Conservation (phyloP, 2,113 vertebrate species). For the Apeltes quadracus region DNA sequence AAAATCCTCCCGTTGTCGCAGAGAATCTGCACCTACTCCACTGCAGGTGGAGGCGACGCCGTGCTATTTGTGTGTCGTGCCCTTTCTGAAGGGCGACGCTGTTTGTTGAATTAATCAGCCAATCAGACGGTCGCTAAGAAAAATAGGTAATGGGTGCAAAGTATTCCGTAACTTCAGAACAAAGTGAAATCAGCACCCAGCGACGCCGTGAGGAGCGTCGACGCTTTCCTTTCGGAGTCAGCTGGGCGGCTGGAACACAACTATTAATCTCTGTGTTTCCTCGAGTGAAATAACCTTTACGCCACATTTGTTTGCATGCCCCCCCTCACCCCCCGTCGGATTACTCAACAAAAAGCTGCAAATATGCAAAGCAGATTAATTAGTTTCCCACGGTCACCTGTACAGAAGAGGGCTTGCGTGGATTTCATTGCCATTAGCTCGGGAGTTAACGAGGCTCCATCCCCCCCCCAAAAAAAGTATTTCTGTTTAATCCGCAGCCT, state of each 20-base stretch:
- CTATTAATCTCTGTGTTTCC: constrained; percentile 16
- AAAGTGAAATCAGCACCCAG: neutral
- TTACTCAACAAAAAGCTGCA: constrained; percentile 53
- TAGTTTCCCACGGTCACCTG: constrained; percentile 66
- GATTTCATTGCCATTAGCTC: constrained; percentile 59
- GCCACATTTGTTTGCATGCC: constrained; percentile 29
- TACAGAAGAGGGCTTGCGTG: constrained; percentile 13
- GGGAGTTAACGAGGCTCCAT: constrained; percentile 58
- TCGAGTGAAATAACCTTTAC: constrained; percentile 25
- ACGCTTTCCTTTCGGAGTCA: neutral
- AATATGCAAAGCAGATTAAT: constrained; percentile 73
- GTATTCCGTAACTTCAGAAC: neutral
- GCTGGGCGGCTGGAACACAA: neutral
- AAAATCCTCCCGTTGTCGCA: neutral
- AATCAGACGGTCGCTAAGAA: neutral
- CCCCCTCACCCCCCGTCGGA: constrained; percentile 18
- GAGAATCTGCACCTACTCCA: no score
- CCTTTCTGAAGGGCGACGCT: neutral
- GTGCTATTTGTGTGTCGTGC: neutral
- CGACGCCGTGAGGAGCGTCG: neutral
- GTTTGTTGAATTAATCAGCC: neutral
- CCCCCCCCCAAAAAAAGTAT: constrained; percentile 28
- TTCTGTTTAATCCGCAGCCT: constrained; percentile 53
- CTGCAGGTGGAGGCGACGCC: no score
- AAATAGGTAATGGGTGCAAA: neutral